Percentiles rank a stretch among this genome's conserved stretches.
Conservation (phyloP, 2,888 invertebrate species). For the Chorisops tibialis region DNA sequence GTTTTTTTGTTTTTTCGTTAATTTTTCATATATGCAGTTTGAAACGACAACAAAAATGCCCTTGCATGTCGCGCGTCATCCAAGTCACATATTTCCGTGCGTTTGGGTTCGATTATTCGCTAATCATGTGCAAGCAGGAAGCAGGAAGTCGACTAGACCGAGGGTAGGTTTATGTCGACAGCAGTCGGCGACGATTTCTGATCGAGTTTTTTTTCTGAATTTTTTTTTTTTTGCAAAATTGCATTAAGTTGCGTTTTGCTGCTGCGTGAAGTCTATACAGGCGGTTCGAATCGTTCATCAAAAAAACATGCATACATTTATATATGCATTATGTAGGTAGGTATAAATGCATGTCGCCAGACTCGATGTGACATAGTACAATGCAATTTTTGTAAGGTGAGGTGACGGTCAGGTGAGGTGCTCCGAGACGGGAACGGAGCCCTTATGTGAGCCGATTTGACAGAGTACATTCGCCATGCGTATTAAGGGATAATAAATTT, state of each 20-base stretch:
- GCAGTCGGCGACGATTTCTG: neutral
- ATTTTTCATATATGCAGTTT: too few species aligned
- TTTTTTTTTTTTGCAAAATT: neutral
- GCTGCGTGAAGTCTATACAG: neutral
- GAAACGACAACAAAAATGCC: too few species aligned
- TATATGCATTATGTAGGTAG: too few species aligned
- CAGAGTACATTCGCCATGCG: slow-evolving; percentile 3
- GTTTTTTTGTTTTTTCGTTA: too few species aligned
- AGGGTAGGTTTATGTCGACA: slow-evolving; percentile 28
- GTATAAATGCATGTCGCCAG: too few species aligned
- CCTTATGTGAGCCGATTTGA: neutral
- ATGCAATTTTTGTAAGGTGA: neutral
- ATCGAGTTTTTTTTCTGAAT: slow-evolving; percentile 8
- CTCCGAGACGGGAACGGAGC: neutral
- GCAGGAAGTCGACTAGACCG: slow-evolving; percentile 34
- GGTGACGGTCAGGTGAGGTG: neutral
- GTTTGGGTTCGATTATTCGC: slow-evolving; percentile 4
- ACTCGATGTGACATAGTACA: too few species aligned
- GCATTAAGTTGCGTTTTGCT: neutral
- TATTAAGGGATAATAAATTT: slow-evolving; percentile 11
- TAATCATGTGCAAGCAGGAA: slow-evolving; percentile 31
- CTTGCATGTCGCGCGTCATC: too few species aligned
- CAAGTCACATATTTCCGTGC: neutral
- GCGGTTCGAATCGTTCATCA: too few species aligned
- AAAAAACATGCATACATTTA: too few species aligned